A percentile compares a stretch with the other conserved stretches of the same genome.
phyloP scores from a whole-genome alignment of 1,140 invertebrate species.

The Zelostemma sp. region DNA sequence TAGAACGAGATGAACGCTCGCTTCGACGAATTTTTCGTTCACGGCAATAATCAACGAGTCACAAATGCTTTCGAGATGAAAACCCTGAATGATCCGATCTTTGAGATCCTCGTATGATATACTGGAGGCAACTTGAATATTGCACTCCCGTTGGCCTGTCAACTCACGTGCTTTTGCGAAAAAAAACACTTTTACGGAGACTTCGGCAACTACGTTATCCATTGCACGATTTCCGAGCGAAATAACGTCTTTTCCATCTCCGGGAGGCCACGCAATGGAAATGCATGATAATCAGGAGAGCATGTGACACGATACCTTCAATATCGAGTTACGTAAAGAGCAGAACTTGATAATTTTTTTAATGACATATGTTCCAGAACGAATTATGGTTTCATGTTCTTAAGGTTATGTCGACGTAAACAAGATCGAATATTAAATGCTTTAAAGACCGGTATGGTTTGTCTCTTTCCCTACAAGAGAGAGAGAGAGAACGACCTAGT shows the following conservation, averaged over 20 bases:
- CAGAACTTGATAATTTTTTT: conserved; percentile 7
- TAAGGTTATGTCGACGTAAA: too few species aligned
- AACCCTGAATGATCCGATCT: conserved; percentile 73
- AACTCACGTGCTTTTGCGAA: conserved; percentile 90
- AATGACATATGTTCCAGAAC: too few species aligned
- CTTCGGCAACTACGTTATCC: not conserved
- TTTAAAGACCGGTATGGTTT: too few species aligned
- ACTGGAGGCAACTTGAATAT: conserved; percentile 67
- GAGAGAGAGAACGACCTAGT: too few species aligned
- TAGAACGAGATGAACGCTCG: conserved; percentile 71
- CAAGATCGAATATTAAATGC: too few species aligned
- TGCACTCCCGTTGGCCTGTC: conserved; percentile 73
- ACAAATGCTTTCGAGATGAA: conserved; percentile 77
- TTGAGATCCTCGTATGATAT: conserved; percentile 73
- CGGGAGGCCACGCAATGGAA: conserved; percentile 10
- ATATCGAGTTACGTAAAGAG: conserved; percentile 20
- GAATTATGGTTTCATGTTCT: too few species aligned
- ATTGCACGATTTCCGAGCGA: conserved; percentile 17
- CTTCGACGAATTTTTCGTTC: conserved; percentile 81
- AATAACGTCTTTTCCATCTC: conserved; percentile 18
- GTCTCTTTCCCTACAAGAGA: too few species aligned
- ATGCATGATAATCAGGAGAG: conserved; percentile 23
- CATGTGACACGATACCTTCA: conserved; percentile 6
- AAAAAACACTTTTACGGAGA: conserved; percentile 80
- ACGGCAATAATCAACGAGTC: conserved; percentile 82